Base-by-base conservation (phyloP, 2,797 vertebrate species). In the Sarcoramphus papa region DNA sequence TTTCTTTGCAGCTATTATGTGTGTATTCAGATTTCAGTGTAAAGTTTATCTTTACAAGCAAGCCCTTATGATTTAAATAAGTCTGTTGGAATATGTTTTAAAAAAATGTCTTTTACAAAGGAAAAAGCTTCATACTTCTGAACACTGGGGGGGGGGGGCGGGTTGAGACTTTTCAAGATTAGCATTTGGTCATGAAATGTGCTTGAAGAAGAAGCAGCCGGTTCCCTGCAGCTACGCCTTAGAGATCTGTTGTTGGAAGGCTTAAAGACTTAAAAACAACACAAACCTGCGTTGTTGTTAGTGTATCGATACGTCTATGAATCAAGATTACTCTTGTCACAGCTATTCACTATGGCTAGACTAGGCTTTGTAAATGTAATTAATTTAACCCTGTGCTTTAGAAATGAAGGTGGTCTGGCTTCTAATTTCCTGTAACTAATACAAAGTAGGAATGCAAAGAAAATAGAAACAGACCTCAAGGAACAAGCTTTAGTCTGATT, bases 401-500 rank as follows among this genome's bases (percentile, higher is more conserved):
- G 84, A 88, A 96, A 93, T 57, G 5, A 82, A 82, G 79, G 91
- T 93, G 76, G 90, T 83, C 92, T 89, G 67, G 23, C 56, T 94
- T 82, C 83, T 80, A 59, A 92, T 88, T 95, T 93, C 68, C 73
- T 81, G 53, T 45, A 87, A 57, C 73, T 60, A 79, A 68, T 67
- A 59, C 51, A 62, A 88, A 86, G 43, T 31, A 76, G 37, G 74
- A 82, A 90, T 53, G 43, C n/a, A 73, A 80, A 57, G 69, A 85
- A 78, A 73, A 73, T 41, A 70, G 80, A 87, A 80, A 67, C 28
- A 70, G 65, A 43, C 41, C 19, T 68, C 2, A 1, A 53, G 43
- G 54, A 90, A 25, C 47, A 75, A 69, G 59, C 19, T 81, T 83
- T 31, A 63, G 50, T 57, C 69, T 68, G n/a, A 8, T 53, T 69